These are phyloP conservation scores for Ectemnius cavifrons DNA, from an alignment of 2,888 invertebrate genomes.

Conservation along the genomic window DNA sequence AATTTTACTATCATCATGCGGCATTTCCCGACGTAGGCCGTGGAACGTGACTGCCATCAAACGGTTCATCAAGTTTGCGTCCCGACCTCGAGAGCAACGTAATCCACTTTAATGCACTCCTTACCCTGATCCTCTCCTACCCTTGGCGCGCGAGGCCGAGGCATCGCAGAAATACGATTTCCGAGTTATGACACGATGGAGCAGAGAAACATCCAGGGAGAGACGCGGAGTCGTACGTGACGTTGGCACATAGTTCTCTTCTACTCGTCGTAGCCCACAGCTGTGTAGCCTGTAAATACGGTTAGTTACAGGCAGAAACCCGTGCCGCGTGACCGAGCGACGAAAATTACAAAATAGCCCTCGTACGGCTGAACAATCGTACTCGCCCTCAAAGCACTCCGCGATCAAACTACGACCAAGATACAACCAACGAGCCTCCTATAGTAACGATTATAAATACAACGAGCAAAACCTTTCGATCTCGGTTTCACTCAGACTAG, in stretches of 20 bases:
- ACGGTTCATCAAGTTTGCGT: slow-evolving; percentile 40
- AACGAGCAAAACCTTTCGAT: too few species aligned
- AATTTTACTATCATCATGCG: slow-evolving; percentile 35
- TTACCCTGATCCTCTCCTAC: slow-evolving; percentile 36
- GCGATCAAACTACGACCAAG: too few species aligned
- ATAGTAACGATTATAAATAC: too few species aligned
- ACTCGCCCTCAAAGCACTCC: slow-evolving; percentile 12
- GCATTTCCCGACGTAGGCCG: slow-evolving; percentile 27
- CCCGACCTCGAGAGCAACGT: slow-evolving; percentile 32
- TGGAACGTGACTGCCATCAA: slow-evolving; percentile 46
- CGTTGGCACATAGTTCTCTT: slow-evolving; percentile 54
- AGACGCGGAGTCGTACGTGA: slow-evolving; percentile 40
- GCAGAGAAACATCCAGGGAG: slow-evolving; percentile 25
- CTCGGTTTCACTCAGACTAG: too few species aligned
- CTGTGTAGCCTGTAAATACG: slow-evolving; percentile 57
- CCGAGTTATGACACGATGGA: slow-evolving; percentile 45
- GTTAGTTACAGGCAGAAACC: slow-evolving; percentile 60
- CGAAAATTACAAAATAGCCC: slow-evolving; percentile 64
- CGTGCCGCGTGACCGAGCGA: slow-evolving; percentile 63
- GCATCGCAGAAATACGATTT: slow-evolving; percentile 53
- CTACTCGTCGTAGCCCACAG: slow-evolving; percentile 39
- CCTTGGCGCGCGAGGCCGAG: slow-evolving; percentile 14
- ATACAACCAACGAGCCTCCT: too few species aligned
- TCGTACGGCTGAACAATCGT: slow-evolving; percentile 32
- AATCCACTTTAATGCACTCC: slow-evolving; percentile 46